These are phyloP conservation scores for Phorcus lineatus DNA, from an alignment of 2,888 invertebrate genomes.

Conservation along the genomic window DNA sequence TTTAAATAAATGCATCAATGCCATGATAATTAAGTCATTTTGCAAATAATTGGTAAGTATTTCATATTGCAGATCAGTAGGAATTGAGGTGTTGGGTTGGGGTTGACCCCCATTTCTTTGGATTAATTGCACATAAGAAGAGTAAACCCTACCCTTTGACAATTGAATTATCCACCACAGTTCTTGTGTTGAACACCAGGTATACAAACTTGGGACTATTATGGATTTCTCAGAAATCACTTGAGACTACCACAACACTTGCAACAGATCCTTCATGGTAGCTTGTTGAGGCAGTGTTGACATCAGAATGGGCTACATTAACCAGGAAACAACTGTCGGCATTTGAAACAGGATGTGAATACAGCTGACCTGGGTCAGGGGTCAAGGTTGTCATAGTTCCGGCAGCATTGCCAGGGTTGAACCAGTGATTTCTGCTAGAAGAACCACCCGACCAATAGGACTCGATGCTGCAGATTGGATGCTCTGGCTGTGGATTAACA, in stretches of 20 bases:
- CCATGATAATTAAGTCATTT: too few species aligned
- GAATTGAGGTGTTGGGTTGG: too few species aligned
- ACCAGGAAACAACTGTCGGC: neutral
- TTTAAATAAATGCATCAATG: too few species aligned
- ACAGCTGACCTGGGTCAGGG: neutral
- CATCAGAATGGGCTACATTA: neutral
- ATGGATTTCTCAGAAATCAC: neutral
- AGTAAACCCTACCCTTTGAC: too few species aligned
- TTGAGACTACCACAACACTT: conserved; percentile 9
- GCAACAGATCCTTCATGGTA: neutral
- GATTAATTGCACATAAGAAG: too few species aligned
- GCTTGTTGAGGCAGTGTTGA: neutral
- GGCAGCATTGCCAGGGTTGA: neutral
- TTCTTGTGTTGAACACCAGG: too few species aligned
- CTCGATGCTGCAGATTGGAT: conserved; percentile 8
- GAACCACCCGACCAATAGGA: neutral
- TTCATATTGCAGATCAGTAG: too few species aligned
- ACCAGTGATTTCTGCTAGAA: neutral
- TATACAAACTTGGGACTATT: too few species aligned
- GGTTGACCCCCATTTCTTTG: too few species aligned
- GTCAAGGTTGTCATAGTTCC: neutral
- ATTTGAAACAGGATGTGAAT: conserved; percentile 1
- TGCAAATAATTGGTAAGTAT: too few species aligned
- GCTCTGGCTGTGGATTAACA: neutral
- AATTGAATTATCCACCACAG: too few species aligned